These are phyloP conservation scores for Osmoderma eremita DNA, from an alignment of 2,888 invertebrate genomes.

Conservation along the genomic window DNA sequence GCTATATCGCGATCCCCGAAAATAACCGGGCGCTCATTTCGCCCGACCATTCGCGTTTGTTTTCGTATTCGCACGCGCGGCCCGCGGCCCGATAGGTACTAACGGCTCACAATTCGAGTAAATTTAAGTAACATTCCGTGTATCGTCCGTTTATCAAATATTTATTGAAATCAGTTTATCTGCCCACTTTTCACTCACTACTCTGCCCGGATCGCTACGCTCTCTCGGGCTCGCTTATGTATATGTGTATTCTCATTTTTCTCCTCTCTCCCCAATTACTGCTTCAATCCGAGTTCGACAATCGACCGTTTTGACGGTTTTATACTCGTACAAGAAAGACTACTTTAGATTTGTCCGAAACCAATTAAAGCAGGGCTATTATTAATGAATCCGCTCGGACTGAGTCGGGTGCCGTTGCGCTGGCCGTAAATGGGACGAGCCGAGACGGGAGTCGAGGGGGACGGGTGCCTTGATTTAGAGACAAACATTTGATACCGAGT, in stretches of 20 bases:
- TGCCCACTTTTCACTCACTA: conserved; percentile 43
- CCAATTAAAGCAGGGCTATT: conserved; percentile 33
- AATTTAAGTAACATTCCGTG: conserved; percentile 64
- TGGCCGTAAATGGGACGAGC: not conserved
- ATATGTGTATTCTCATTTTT: conserved; percentile 7
- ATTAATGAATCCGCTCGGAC: conserved; percentile 24
- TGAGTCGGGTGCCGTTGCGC: not conserved
- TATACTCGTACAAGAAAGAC: conserved; percentile 61
- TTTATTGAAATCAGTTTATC: conserved; percentile 64
- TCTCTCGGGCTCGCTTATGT: not conserved
- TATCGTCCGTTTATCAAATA: conserved; percentile 63
- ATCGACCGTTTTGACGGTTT: conserved; percentile 62
- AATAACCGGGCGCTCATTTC: conserved; percentile 15
- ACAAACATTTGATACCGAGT: conserved; percentile 27
- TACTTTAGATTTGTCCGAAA: conserved; percentile 56
- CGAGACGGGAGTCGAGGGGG: not conserved
- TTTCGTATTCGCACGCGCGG: conserved; percentile 1
- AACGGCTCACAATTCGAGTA: conserved; percentile 41
- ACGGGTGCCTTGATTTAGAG: conserved; percentile 35
- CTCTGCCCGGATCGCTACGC: too few relatives aligned
- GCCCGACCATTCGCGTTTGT: not conserved
- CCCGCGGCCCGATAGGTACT: conserved; percentile 6
- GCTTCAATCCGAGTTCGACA: conserved; percentile 57
- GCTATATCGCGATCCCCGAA: conserved; percentile 19
- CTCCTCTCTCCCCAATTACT: conserved; percentile 47